Percentiles rank a stretch among this genome's conserved stretches.
phyloP scores from a whole-genome alignment of 2,113 vertebrate genomes.

The Grantiella picta region DNA sequence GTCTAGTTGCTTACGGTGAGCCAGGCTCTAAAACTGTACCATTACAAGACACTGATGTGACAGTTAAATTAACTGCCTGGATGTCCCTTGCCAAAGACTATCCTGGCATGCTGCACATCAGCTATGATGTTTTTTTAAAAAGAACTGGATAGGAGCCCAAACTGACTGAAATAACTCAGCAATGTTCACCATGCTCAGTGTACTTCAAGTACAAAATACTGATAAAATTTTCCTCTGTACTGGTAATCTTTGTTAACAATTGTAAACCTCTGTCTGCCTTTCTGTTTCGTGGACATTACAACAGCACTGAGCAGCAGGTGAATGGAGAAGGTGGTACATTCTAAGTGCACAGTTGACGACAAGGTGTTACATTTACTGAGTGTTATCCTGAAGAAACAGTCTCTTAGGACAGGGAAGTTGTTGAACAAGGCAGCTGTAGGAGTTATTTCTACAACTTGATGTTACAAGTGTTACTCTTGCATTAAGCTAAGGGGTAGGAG shows the following conservation, averaged over 20 bases:
- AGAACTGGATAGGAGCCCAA: not conserved
- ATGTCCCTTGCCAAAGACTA: not conserved
- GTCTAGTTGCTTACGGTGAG: not conserved
- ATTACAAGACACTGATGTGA: not conserved
- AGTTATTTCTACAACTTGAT: not conserved
- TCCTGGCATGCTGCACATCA: not conserved
- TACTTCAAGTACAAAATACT: not conserved
- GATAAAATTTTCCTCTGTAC: not conserved
- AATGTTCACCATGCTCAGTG: not conserved
- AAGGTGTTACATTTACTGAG: not conserved
- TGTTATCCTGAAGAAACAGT: not conserved
- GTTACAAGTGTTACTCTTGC: not conserved
- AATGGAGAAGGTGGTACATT: not conserved
- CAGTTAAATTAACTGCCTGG: conserved; percentile 4
- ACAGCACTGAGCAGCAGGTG: not conserved
- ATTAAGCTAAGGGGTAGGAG: not conserved
- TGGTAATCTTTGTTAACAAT: not conserved
- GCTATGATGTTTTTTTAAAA: not conserved
- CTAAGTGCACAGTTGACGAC: not conserved
- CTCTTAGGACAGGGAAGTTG: not conserved
- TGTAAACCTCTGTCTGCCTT: not conserved
- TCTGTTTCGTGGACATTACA: not conserved
- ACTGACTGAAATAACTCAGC: conserved; percentile 10
- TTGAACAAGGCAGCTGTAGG: not conserved
- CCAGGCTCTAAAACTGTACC: conserved; percentile 26